Evolutionary conservation across 2,888 invertebrate genomes (phyloP).

Genomic region (Latrodectus elegans): DNA sequence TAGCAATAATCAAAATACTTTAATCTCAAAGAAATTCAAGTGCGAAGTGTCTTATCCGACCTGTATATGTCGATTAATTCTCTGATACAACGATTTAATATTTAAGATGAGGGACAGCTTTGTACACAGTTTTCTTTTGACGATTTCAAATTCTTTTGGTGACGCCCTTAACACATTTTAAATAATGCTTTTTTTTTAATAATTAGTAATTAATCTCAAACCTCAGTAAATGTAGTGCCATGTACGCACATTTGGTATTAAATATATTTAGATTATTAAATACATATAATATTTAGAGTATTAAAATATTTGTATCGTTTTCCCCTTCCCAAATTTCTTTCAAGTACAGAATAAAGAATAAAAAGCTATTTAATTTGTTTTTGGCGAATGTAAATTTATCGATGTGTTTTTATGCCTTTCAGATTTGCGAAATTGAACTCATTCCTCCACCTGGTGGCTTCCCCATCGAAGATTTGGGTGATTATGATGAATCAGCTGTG

Average conservation of each 20-base stretch:
- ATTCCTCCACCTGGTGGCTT: conserved; percentile 59
- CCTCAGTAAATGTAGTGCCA: not conserved
- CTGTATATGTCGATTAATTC: too few species aligned
- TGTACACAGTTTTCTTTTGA: too few species aligned
- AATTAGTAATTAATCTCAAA: too few species aligned
- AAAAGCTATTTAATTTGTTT: not conserved
- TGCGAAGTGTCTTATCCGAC: too few species aligned
- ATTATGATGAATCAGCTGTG: conserved; percentile 30
- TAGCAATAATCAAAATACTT: too few species aligned
- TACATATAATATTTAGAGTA: not conserved
- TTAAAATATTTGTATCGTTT: not conserved
- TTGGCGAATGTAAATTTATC: not conserved
- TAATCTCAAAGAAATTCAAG: too few species aligned
- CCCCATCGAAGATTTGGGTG: conserved; percentile 26
- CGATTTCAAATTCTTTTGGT: too few species aligned
- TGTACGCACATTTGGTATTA: not conserved
- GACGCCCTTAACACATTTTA: too few species aligned
- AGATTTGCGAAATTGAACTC: conserved; percentile 66
- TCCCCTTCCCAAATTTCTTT: not conserved
- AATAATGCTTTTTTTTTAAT: too few species aligned
- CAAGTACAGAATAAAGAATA: not conserved
- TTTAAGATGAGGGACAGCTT: too few species aligned
- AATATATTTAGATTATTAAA: not conserved
- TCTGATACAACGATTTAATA: too few species aligned
- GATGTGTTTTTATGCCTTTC: not conserved